Conservation (phyloP, 2,113 vertebrate species). For the Delphinus delphis region DNA sequence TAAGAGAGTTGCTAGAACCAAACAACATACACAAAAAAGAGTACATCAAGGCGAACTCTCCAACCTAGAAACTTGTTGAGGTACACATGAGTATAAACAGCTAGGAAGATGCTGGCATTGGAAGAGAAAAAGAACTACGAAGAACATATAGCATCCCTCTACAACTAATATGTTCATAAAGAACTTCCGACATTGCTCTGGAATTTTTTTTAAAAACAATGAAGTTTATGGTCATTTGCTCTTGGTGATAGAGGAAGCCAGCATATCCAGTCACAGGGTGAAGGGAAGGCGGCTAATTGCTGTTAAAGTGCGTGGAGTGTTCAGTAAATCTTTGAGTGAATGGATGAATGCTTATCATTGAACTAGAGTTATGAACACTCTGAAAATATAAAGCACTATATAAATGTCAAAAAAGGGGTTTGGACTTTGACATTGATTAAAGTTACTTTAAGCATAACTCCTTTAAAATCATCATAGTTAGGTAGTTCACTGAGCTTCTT, state of each 20-base stretch:
- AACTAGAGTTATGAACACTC: background rate
- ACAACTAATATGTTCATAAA: background rate
- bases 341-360: background rate
- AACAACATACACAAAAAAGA: background rate
- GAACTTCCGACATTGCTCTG: background rate
- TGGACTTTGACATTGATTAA: background rate
- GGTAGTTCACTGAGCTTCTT: conserved; percentile 1
- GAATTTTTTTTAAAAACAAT: background rate
- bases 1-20: background rate
- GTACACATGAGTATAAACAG: background rate
- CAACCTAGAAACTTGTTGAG: background rate
- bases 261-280: background rate
- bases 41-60: background rate
- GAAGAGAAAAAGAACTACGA: background rate
- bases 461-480: background rate
- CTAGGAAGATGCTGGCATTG: background rate
- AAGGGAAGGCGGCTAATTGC: background rate
- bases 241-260: background rate
- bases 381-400: background rate
- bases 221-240: background rate
- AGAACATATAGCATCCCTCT: background rate
- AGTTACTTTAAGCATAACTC: background rate
- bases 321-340: background rate
- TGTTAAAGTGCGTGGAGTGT: background rate
- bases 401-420: background rate